phyloP scores from a whole-genome alignment of 2,113 vertebrate species.

The Campylomormyrus tamandua region DNA sequence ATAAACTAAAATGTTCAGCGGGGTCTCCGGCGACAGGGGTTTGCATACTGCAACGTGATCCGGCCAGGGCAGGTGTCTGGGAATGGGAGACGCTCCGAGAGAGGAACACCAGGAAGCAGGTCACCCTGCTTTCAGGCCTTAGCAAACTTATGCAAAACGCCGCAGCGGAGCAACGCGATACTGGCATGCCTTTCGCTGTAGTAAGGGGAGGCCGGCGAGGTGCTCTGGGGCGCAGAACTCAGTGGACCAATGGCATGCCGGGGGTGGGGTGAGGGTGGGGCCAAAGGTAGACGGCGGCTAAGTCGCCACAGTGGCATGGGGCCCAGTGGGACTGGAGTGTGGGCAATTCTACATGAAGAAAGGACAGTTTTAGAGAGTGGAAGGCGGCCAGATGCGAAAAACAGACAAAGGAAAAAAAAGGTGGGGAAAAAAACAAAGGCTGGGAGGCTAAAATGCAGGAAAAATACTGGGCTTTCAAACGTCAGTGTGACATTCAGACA shows the following conservation, averaged over 20 bases:
- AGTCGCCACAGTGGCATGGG: background rate
- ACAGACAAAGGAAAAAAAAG: background rate
- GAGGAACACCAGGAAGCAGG: background rate
- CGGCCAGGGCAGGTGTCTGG: background rate
- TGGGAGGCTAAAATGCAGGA: background rate
- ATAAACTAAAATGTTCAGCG: background rate
- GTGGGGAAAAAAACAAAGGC: background rate
- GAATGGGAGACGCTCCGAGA: background rate
- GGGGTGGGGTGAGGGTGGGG: background rate
- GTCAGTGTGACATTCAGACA: background rate
- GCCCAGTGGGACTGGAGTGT: background rate
- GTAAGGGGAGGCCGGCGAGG: background rate
- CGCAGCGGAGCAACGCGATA: background rate
- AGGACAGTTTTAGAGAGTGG: background rate
- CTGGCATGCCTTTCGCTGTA: background rate
- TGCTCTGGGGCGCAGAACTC: background rate
- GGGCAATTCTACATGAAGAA: background rate
- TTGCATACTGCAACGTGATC: background rate
- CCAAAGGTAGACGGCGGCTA: background rate
- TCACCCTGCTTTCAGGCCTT: too few relatives aligned
- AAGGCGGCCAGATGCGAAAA: background rate
- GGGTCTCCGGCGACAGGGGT: background rate
- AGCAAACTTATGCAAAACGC: background rate
- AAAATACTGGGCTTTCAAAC: background rate
- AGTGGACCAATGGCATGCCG: background rate